phyloP scores from a whole-genome alignment of 2,797 vertebrate genomes.

The Leptoclinus maculatus region DNA sequence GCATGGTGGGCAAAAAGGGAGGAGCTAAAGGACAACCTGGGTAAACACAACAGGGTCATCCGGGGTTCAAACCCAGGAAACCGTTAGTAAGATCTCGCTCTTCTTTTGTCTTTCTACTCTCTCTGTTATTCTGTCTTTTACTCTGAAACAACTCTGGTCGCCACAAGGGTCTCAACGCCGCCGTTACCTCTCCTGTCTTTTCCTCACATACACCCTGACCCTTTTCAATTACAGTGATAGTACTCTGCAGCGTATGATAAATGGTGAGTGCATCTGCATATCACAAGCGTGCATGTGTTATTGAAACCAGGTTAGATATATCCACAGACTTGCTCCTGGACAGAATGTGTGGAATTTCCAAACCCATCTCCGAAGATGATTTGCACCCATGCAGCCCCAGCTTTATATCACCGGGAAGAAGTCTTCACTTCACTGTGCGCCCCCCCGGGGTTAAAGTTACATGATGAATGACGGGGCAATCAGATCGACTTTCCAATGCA shows the following conservation, averaged over 20 bases:
- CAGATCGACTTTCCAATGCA: constrained; percentile 87
- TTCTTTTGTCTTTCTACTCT: constrained; percentile 20
- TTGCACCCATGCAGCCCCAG: constrained; percentile 58
- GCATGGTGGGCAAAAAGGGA: constrained; percentile 86
- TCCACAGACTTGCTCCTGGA: constrained; percentile 38
- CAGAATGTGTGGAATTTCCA: constrained; percentile 65
- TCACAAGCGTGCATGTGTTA: constrained; percentile 23
- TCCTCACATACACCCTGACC: constrained; percentile 14
- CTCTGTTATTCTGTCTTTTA: constrained; percentile 12
- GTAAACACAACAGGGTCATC: constrained; percentile 92
- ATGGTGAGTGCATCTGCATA: constrained; percentile 20
- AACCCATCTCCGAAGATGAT: constrained; percentile 68
- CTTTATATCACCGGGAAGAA: constrained; percentile 69
- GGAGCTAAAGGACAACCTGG: constrained; percentile 84
- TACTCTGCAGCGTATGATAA: constrained; percentile 12
- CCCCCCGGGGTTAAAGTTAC: constrained; percentile 78
- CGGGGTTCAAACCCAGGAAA: constrained; percentile 85
- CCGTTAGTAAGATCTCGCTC: constrained; percentile 31
- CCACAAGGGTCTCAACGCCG: constrained; percentile 7
- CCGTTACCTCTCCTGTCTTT: constrained; percentile 21
- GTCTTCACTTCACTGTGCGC: constrained; percentile 56
- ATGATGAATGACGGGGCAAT: constrained; percentile 79
- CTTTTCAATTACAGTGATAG: constrained; percentile 39
- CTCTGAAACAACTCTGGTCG: constrained; percentile 25
- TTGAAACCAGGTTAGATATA: constrained; percentile 56